Conservation (phyloP, 2,888 invertebrate genomes). For the Drosophila ezoana region DNA sequence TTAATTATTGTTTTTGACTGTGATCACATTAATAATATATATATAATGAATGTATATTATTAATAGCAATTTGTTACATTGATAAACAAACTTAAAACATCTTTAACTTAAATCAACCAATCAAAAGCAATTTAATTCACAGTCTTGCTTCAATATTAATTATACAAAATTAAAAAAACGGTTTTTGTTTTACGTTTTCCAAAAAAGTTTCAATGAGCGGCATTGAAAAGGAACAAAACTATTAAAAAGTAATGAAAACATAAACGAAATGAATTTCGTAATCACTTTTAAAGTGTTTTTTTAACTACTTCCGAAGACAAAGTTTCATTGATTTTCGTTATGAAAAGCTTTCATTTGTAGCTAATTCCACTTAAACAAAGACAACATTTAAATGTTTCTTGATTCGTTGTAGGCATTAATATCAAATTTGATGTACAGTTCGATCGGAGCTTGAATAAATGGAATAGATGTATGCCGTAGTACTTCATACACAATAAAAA, state of each 20-base stretch:
- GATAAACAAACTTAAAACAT: slow-evolving; percentile 26
- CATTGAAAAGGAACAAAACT: background rate
- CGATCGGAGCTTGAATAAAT: background rate
- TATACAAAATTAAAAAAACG: background rate
- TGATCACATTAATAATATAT: slow-evolving; percentile 76
- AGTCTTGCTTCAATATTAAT: slow-evolving; percentile 51
- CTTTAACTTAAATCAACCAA: slow-evolving; percentile 46
- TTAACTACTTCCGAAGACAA: background rate
- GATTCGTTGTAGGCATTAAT: background rate
- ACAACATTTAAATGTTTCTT: slow-evolving; percentile 10
- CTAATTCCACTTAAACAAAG: slow-evolving; percentile 1
- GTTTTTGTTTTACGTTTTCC: background rate
- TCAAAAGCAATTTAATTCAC: slow-evolving; percentile 66
- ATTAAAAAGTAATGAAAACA: background rate
- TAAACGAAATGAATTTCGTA: background rate
- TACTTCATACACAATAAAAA: slow-evolving; percentile 14
- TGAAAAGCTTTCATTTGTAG: background rate
- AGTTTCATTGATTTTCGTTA: too few relatives aligned
- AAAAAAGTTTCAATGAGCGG: background rate
- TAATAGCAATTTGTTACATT: slow-evolving; percentile 27
- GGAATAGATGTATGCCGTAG: background rate
- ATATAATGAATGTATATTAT: slow-evolving; percentile 43
- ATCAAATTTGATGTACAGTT: too few relatives aligned
- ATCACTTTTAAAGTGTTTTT: background rate
- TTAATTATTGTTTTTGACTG: slow-evolving; percentile 73